Evolutionary conservation across 2,113 vertebrate genomes (phyloP).

Genomic region (Corythaixoides concolor): DNA sequence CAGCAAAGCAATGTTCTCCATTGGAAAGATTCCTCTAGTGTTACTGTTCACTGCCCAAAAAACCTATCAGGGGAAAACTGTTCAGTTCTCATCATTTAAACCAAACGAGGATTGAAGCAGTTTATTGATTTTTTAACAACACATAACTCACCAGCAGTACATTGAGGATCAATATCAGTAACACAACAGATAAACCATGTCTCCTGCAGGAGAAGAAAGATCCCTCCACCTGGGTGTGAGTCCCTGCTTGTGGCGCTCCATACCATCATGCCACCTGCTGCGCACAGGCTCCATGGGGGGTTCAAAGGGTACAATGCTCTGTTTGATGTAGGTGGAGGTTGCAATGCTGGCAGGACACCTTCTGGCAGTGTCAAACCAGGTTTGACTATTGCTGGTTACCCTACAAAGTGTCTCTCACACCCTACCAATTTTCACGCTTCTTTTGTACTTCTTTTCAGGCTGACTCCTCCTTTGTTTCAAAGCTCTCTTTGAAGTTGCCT

Average conservation of each 20-base stretch:
- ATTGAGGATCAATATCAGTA: background rate
- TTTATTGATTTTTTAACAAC: background rate
- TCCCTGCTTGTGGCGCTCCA: background rate
- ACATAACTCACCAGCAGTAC: background rate
- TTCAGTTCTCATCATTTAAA: background rate
- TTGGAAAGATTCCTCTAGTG: background rate
- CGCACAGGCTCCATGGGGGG: background rate
- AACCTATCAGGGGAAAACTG: background rate
- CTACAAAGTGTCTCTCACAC: background rate
- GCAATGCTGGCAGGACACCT: background rate
- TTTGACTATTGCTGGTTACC: background rate
- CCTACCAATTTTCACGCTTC: background rate
- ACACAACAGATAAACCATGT: background rate
- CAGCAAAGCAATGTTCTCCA: background rate
- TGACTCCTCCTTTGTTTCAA: background rate
- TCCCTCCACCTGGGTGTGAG: background rate
- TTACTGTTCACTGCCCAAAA: background rate
- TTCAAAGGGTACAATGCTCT: background rate
- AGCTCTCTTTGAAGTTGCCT: background rate
- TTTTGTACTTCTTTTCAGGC: background rate
- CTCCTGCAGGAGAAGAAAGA: background rate
- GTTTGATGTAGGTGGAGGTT: background rate
- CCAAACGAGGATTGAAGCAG: background rate
- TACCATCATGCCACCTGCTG: accelerated
- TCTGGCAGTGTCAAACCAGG: background rate